Conservation (phyloP, 2,113 vertebrate genomes). For the Ciconia stormi region DNA sequence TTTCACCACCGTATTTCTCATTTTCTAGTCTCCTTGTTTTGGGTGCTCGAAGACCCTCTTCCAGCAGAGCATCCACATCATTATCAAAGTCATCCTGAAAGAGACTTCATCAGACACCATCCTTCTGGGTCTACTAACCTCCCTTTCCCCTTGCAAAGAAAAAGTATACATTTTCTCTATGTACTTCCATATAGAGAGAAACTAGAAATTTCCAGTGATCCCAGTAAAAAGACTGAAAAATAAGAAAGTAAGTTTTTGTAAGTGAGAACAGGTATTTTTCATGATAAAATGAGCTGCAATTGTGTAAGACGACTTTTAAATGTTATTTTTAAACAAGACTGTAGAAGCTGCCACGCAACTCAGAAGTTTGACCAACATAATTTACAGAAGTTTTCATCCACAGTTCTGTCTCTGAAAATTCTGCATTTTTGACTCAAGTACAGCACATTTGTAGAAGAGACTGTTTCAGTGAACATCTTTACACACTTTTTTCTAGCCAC, state of each 20-base stretch:
- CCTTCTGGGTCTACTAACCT: neutral
- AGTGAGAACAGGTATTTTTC: neutral
- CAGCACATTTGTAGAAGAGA: neutral
- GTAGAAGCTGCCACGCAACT: neutral
- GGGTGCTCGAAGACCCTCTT: slow-evolving; percentile 93
- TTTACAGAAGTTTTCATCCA: neutral
- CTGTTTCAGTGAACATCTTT: neutral
- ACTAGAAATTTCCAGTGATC: neutral
- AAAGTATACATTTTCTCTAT: neutral
- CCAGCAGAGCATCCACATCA: slow-evolving; percentile 95
- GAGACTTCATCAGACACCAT: slow-evolving; percentile 73
- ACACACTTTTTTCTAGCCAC: slow-evolving; percentile 4
- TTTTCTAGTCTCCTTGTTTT: slow-evolving; percentile 91
- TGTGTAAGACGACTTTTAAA: neutral
- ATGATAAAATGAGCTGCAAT: neutral
- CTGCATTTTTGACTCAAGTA: neutral
- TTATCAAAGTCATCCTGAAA: slow-evolving; percentile 99
- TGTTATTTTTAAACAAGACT: neutral
- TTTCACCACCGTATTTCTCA: slow-evolving; percentile 88
- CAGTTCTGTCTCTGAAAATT: neutral
- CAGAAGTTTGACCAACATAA: neutral
- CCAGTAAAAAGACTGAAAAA: slow-evolving; percentile 47
- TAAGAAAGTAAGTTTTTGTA: neutral
- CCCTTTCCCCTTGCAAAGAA: slow-evolving; percentile 13
- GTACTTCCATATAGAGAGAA: neutral